phyloP scores from a whole-genome alignment of 2,113 vertebrate genomes.

The Vulpes vulpes region DNA sequence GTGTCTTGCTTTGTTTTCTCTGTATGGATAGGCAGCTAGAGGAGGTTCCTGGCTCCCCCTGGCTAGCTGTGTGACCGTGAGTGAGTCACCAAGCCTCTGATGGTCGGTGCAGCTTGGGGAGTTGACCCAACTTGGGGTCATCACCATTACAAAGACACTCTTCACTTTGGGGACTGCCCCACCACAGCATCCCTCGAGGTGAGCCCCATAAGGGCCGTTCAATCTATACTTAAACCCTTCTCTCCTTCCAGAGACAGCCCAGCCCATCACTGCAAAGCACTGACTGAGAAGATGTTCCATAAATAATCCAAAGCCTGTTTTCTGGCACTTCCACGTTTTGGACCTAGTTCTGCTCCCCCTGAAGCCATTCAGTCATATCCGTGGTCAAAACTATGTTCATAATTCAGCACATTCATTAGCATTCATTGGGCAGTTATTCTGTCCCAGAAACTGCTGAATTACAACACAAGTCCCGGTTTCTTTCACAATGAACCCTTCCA shows the following conservation, averaged over 20 bases:
- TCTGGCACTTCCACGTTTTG: background rate
- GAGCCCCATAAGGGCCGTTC: background rate
- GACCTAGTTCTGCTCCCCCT: background rate
- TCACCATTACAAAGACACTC: background rate
- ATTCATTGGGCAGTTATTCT: background rate
- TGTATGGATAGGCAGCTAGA: background rate
- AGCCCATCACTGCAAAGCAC: background rate
- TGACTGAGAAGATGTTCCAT: background rate
- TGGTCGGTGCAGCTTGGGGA: fast-evolving
- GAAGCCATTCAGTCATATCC: background rate
- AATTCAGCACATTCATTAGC: background rate
- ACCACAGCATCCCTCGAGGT: background rate
- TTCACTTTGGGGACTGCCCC: background rate
- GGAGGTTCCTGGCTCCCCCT: background rate
- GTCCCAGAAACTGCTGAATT: background rate
- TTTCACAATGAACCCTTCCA: fast-evolving
- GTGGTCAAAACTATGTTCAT: background rate
- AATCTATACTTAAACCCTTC: background rate
- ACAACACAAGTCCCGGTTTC: background rate
- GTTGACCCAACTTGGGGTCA: background rate
- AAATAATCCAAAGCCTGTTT: background rate
- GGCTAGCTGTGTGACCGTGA: background rate
- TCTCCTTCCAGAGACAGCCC: background rate
- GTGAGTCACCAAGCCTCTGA: background rate
- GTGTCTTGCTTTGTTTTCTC: background rate